Evolutionary conservation across 2,888 invertebrate species (phyloP), one percentile per base, ranked within the genome.

Genomic region (Trachelus troglodyta): DNA sequence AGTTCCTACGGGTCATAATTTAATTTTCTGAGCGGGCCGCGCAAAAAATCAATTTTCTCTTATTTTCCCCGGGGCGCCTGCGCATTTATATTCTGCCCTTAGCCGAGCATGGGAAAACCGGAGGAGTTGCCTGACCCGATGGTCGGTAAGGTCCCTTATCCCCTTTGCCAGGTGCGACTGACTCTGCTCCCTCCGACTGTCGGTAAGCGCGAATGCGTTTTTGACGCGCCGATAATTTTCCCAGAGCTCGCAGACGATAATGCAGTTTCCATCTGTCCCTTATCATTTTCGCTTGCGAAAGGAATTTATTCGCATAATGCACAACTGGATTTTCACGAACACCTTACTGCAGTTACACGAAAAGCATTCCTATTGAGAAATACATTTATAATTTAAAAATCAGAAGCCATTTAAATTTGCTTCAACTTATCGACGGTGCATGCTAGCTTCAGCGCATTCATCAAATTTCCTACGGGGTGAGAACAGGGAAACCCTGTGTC

Each of bases 31-130:
- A 81, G 83, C 82, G 78, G 81, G 79, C 81, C 82, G 83, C 82
- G 81, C 77, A 80, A 80, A 85, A 86, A 85, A 87, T 87, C 87
- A 87, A 87, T 87, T 87, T 83, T 80, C 69, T 84, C 81, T 82
- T 79, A 79, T 82, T 82, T 78, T 76, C 40, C 80, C 77, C 75
- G 69, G 77, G 75, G 81, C 84, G 84, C 82, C 81, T 84, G 85
- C 86, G 87, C 85, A 73, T 69, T 37, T 76, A 68, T 56, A 9
- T 56, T 56, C 23, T 56, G 15, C 56, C 56, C 56, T 56, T 56
- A 56, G 23, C 56, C 23, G 56, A 56, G 23, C 56, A 56, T 2
- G 23, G 15, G 56, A 56, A 56, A 56, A 56, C 56, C 56, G 56
- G 56, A 23, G 56, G 56, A 9, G 9, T 56, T 9, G 56, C 23